Evolutionary conservation across 35 echinoderm and acorn worm genomes (phyloP), one percentile per base, ranked within the genome.

Genomic region (Apostichopus japonicus): DNA sequence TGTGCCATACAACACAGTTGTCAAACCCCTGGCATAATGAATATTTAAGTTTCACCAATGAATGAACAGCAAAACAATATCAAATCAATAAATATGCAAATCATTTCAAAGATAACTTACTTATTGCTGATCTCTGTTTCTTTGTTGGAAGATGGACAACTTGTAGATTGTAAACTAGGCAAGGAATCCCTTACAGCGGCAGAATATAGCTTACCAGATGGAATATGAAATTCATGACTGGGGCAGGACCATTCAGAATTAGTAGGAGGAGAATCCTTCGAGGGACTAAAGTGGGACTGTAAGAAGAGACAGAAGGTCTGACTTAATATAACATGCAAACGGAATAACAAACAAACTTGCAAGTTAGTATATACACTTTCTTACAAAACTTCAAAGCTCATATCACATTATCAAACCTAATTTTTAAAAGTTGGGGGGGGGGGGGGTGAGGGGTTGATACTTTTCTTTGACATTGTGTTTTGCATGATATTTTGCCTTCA

Each of bases 201-300:
- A n/a, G 94, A 94, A 63, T 92, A 95, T 11, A 80, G 71, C 61
- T 91, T 91, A 0, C 92, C 92, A 23, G 62, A 65, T 8, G 88
- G 92, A 53, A 94, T 87, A 61, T 95, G 86, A 87, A 87, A 98
- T 90, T 95, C 91, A 56, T 98, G 96, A 61, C 93, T 98, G 13
- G 94, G 93, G 80, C 94, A 98, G 78, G 96, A 94, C 13, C 93
- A 54, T 14, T 91, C 92, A 24, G 23, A 4, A 72, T 56, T 72
- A 44, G 72, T 13, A 91, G 77, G 56, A 1, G 22, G 6, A 5
- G 86, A 72, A 4, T 61, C 62, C 25, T 72, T 89, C 1, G 59
- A 54, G 25, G 24, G 24, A 10, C 16, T 16, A 54, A 13, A 8
- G 57, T 22, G 86, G 24, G 86, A 44, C 86, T 67, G 67, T 24